phyloP scores from a whole-genome alignment of 2,113 vertebrate genomes.

The Oriolus oriolus region DNA sequence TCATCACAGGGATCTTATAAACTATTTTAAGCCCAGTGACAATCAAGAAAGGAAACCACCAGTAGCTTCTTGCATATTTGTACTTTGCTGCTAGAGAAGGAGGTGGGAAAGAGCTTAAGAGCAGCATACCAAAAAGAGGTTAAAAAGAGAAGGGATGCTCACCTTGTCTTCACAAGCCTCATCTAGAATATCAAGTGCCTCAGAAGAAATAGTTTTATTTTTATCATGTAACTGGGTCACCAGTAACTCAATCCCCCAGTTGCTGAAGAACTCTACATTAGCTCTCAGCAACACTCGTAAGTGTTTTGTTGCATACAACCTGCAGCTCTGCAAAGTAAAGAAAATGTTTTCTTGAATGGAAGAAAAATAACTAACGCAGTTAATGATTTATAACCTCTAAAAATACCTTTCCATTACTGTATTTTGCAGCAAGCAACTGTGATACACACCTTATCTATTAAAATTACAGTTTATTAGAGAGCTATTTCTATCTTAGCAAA shows the following conservation, averaged over 20 bases:
- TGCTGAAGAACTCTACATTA: constrained; percentile 97
- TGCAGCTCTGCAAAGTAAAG: constrained; percentile 78
- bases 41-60: neutral
- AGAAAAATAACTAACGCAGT: neutral
- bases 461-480: neutral
- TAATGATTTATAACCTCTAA: neutral
- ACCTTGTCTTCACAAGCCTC: constrained; percentile 99
- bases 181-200: constrained; percentile 95
- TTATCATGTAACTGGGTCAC: constrained; percentile 98
- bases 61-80: neutral
- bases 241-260: constrained; percentile 96
- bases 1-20: neutral
- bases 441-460: neutral
- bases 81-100: neutral
- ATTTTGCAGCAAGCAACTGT: neutral
- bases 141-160: constrained; percentile 23
- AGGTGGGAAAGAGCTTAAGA: neutral
- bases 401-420: neutral
- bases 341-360: neutral
- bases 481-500: neutral
- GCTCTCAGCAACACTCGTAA: constrained; percentile 91
- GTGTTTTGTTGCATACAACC: constrained; percentile 95
- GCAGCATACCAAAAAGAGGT: neutral
- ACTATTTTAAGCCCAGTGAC: neutral
- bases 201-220: constrained; percentile 92